phyloP scores from a whole-genome alignment of 2,888 invertebrate species.

The Lordiphosa fenestrarum region DNA sequence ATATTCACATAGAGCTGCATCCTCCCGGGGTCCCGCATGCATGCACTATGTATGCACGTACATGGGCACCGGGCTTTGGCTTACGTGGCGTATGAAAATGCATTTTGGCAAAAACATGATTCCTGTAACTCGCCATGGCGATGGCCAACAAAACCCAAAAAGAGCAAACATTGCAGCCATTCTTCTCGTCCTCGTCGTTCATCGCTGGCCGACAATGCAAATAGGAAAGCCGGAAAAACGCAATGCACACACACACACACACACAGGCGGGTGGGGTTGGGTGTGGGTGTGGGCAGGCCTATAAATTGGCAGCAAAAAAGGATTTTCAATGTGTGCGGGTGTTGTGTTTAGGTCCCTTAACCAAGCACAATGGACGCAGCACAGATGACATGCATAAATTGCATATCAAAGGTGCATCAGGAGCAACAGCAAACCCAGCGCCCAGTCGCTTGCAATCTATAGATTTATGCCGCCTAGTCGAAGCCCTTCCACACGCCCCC shows the following conservation, averaged over 20 bases:
- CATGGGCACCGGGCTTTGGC: conserved; percentile 34
- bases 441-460: conserved; percentile 55
- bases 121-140: conserved; percentile 23
- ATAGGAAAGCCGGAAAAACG: conserved; percentile 60
- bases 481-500: conserved; percentile 4
- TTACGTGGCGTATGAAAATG: conserved; percentile 68
- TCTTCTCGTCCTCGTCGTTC: conserved; percentile 22
- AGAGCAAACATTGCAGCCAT: conserved; percentile 59
- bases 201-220: conserved; percentile 56
- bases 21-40: conserved; percentile 41
- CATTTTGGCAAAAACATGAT: conserved; percentile 71
- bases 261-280: conserved; percentile 12
- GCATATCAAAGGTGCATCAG: conserved; percentile 69
- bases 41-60: conserved; percentile 39
- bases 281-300: conserved; percentile 30
- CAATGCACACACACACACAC: conserved; percentile 40
- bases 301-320: conserved; percentile 60
- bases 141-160: conserved; percentile 54
- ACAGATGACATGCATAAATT: conserved; percentile 71
- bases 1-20: conserved; percentile 11
- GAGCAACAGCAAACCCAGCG: conserved; percentile 36
- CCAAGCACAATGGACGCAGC: conserved; percentile 51
- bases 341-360: conserved; percentile 40
- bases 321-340: conserved; percentile 34
- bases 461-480: conserved; percentile 61